Evolutionary conservation across 2,888 invertebrate species (phyloP).

Genomic region (Beris morrisii): DNA sequence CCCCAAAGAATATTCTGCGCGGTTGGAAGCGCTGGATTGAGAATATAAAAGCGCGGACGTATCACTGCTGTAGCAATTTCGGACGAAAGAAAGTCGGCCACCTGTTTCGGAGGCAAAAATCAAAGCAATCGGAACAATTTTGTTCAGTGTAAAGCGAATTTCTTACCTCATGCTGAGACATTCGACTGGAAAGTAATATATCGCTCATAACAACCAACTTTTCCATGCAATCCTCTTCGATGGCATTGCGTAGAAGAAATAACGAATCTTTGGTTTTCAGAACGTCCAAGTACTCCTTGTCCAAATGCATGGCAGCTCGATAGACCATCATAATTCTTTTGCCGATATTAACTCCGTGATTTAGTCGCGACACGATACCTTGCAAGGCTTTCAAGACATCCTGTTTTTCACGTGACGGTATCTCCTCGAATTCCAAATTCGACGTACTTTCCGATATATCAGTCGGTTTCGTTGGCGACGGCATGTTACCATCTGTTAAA

Average conservation of each 20-base stretch:
- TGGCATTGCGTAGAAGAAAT: conserved; percentile 59
- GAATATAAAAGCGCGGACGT: conserved; percentile 55
- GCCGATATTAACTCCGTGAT: conserved; percentile 60
- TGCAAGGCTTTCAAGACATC: conserved; percentile 56
- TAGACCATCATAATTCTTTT: conserved; percentile 61
- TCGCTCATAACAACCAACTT: conserved; percentile 65
- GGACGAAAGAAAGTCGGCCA: conserved; percentile 61
- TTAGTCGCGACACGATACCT: conserved; percentile 58
- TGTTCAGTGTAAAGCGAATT: not conserved
- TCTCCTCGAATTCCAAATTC: conserved; percentile 53
- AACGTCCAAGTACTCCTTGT: conserved; percentile 61
- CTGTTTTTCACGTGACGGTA: conserved; percentile 52
- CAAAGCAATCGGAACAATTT: conserved; percentile 4
- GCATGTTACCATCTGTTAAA: conserved; percentile 14
- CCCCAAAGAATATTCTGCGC: conserved; percentile 56
- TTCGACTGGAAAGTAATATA: conserved; percentile 61
- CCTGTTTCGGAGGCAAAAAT: conserved; percentile 44
- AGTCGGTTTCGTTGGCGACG: conserved; percentile 39
- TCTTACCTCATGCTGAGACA: conserved; percentile 57
- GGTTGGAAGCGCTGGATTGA: conserved; percentile 47
- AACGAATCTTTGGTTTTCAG: conserved; percentile 59
- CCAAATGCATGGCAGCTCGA: conserved; percentile 61
- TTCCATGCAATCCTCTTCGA: conserved; percentile 59
- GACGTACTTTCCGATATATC: conserved; percentile 50
- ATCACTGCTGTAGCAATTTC: conserved; percentile 60